Evolutionary conservation across 2,888 invertebrate species (phyloP).

Genomic region (Ryuthela nishihirai): DNA sequence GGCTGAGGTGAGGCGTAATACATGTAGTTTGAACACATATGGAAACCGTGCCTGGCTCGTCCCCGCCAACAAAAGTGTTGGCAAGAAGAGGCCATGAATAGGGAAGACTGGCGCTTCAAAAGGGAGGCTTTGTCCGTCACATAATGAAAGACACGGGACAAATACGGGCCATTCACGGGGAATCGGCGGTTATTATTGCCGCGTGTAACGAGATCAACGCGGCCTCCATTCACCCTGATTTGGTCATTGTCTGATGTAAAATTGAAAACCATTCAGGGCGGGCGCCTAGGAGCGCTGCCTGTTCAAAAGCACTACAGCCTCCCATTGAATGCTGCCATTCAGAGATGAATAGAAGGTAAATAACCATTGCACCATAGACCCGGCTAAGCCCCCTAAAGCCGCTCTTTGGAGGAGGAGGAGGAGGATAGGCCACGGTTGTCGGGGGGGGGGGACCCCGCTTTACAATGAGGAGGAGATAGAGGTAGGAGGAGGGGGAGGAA

Average conservation of each 20-base stretch:
- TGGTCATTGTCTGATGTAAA: slow-evolving; percentile 41
- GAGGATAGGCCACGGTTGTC: too few relatives aligned
- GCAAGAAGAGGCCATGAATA: slow-evolving; percentile 29
- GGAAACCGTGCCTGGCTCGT: slow-evolving; percentile 8
- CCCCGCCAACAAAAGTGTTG: slow-evolving; percentile 35
- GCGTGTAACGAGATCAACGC: slow-evolving; percentile 41
- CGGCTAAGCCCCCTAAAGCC: too few relatives aligned
- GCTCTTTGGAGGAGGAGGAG: too few relatives aligned
- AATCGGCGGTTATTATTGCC: slow-evolving; percentile 41
- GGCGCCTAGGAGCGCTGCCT: slow-evolving; percentile 3
- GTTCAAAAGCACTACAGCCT: slow-evolving; percentile 29
- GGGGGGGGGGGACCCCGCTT: too few relatives aligned
- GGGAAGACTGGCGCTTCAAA: slow-evolving; percentile 12
- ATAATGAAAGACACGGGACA: slow-evolving; percentile 41
- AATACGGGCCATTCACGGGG: slow-evolving; percentile 39
- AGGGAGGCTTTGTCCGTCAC: slow-evolving; percentile 24
- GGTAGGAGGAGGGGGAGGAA: too few relatives aligned
- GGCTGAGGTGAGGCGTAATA: slow-evolving; percentile 34
- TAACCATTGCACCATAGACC: too few relatives aligned
- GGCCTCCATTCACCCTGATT: slow-evolving; percentile 39
- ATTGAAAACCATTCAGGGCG: slow-evolving; percentile 40
- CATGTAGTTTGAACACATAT: slow-evolving; percentile 40
- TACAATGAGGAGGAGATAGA: too few relatives aligned
- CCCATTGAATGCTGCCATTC: slow-evolving; percentile 36
- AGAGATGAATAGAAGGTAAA: too few relatives aligned